Evolutionary conservation across 1,140 invertebrate species (phyloP), one percentile per base, ranked within the genome.

Genomic region (Cyclargus thomasi): DNA sequence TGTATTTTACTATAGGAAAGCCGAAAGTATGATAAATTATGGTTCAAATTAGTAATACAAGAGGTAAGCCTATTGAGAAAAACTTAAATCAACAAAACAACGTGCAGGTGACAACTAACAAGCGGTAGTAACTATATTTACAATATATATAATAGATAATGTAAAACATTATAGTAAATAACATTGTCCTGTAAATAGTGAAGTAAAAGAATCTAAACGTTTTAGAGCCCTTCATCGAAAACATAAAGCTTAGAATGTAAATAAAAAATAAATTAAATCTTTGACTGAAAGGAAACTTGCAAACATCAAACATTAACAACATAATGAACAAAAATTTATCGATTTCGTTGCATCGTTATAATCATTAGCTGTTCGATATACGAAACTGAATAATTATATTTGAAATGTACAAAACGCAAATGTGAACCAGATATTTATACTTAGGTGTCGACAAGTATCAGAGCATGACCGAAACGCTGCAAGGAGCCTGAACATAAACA

Each of bases 11-110:
- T 59, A 59, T 21, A 20, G 17, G 55, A 59, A n/a, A 59, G 55
- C 55, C 17, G 55, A 59, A 59, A 47, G 39, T 47, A 47, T 59
- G 55, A 59, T 20, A 55, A 55, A 59, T 59, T 47, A 47, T 47
- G 14, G 39, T 29, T 47, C 1, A 39, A 14, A 39, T 39, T 39
- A 39, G n/a, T 47, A 47, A 47, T 47, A 47, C 39, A 47, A 47
- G 8, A 47, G 39, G 39, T 47, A 47, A 47, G 39, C 39, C 39
- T 47, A 47, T 16, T 14, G 14, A 14, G 39, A 16, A 47, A 47
- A 47, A 47, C 11, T 29, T 2, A 47, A 47, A 47, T 47, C 39
- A 14, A 47, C 14, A 47, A 16, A 8, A 11, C 39, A 16, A 8
- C 11, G 39, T 47, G 39, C 39, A 47, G 10, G 14, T 47, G 14